These are phyloP conservation scores for Pygoscelis antarcticus DNA, from an alignment of 2,113 vertebrate genomes.

Conservation along the genomic window DNA sequence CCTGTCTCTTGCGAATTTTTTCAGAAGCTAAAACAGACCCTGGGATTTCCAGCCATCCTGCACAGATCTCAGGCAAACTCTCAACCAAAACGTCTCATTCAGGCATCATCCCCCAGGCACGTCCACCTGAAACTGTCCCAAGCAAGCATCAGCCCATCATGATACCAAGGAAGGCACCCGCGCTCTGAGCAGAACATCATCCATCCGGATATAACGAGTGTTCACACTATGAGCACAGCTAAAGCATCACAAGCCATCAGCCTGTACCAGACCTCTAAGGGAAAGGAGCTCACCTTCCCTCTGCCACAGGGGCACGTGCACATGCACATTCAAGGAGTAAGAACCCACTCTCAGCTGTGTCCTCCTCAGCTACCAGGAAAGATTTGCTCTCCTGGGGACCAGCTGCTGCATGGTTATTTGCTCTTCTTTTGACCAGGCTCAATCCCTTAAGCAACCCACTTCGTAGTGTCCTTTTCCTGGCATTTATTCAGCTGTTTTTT, in stretches of 20 bases:
- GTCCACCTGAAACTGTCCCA: neutral
- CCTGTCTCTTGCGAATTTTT: neutral
- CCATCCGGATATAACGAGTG: neutral
- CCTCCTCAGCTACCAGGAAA: neutral
- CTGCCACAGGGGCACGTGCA: accelerated
- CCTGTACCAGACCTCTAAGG: neutral
- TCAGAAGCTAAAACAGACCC: neutral
- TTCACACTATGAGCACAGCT: accelerated
- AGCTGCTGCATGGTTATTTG: neutral
- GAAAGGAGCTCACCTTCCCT: neutral
- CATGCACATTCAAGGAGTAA: neutral
- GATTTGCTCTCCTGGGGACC: neutral
- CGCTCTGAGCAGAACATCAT: neutral
- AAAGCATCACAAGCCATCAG: neutral
- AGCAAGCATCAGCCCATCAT: neutral
- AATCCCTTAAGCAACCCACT: neutral
- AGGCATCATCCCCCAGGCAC: neutral
- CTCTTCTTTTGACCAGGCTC: neutral
- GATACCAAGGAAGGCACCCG: neutral
- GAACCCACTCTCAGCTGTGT: neutral
- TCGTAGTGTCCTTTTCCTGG: neutral
- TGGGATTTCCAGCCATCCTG: neutral
- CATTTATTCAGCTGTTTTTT: neutral
- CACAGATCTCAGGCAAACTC: neutral
- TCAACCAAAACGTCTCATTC: neutral